A percentile compares a stretch with the other conserved stretches of the same genome.
phyloP scores from a whole-genome alignment of 2,113 vertebrate genomes.

The Dendropsophus ebraccatus region DNA sequence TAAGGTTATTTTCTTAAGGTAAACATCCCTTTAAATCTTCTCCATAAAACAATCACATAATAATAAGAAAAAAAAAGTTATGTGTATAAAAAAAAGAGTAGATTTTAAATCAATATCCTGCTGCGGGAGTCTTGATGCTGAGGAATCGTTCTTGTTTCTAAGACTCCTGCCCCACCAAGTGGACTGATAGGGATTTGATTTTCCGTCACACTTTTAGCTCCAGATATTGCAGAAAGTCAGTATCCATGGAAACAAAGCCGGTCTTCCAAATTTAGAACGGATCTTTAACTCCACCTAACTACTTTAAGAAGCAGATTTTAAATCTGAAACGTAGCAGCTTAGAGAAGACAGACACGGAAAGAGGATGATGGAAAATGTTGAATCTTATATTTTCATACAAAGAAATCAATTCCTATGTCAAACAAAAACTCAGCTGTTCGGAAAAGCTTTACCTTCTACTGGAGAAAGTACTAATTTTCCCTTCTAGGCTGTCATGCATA shows the following conservation, averaged over 20 bases:
- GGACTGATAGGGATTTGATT: constrained; percentile 81
- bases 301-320: constrained; percentile 40
- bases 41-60: constrained; percentile 59
- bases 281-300: constrained; percentile 61
- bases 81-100: constrained; percentile 54
- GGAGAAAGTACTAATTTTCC: too few species aligned
- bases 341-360: background rate
- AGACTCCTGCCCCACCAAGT: constrained; percentile 92
- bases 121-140: constrained; percentile 17
- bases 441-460: background rate
- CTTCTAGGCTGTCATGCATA: too few species aligned
- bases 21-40: constrained; percentile 64
- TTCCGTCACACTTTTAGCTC: constrained; percentile 65
- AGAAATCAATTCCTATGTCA: too few species aligned
- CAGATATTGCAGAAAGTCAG: constrained; percentile 55
- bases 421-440: background rate
- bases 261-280: constrained; percentile 66
- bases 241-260: constrained; percentile 66
- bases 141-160: constrained; percentile 67
- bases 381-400: too few species aligned
- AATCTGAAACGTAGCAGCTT: constrained; percentile 1
- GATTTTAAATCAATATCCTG: constrained; percentile 47
- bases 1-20: constrained; percentile 53
- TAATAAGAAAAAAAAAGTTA: constrained; percentile 64
- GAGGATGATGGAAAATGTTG: background rate